Base-by-base conservation (phyloP, 2,797 vertebrate genomes). In the Cryptoprocta ferox region DNA sequence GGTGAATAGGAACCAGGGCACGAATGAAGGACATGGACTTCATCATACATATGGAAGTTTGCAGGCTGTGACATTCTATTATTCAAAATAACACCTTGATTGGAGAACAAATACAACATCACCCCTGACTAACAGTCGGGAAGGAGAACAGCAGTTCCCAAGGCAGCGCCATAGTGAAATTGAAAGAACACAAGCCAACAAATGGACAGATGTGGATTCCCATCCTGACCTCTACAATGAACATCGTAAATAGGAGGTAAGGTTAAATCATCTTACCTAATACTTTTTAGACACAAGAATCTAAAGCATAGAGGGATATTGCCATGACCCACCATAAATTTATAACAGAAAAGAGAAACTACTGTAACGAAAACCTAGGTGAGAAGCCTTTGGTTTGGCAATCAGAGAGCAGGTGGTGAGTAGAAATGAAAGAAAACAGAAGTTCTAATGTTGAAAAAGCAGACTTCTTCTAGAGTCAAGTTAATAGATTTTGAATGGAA, bases 1-100 rank as follows among this genome's bases (percentile, higher is more conserved):
- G 13, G 21, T 66, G 39, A 76, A 81, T 24, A 50, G 13, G 15
- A 28, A 70, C 26, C 19, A 19, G 4, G 32, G 3, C 6, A 37
- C 5, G 19, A 48, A 82, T 16, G 26, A 79, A 59, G 5, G 42
- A 68, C n/a, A 48, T 59, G 28, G 50, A 68, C 6, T 50, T 61
- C 42, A 65, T 76, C 16, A 18, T 32, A 14, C 30, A 24, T 42
- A 63, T n/a, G 59, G 28, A 32, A 56, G 18, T 48, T 68, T 56
- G 48, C 76, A 84, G 32, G 37, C 2, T 59, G 13, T 45, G 75
- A 68, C 19, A 39, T 87, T 86, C 35, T 26, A 63, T 79, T 88
- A 50, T 66, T 89, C 59, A 93, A 91, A 91, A 85, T 70, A 91
- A 65, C 12, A 91, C 39, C 13, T 88, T 59, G 12, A 88, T 48